Base-by-base conservation (phyloP, 2,113 vertebrate genomes). In the Struthio camelus region DNA sequence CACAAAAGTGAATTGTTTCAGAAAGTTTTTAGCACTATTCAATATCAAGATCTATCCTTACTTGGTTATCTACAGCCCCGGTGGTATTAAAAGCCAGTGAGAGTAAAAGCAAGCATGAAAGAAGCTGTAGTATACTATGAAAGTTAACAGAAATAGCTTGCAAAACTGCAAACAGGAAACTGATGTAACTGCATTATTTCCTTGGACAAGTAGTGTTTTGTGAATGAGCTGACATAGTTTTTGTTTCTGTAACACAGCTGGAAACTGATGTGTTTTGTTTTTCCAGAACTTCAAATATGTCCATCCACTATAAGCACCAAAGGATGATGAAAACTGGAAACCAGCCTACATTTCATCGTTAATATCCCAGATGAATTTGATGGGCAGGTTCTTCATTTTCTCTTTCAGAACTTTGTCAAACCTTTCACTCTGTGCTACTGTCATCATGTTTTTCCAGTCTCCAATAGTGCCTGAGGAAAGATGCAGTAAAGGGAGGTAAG, bases 381-480 rank as follows among this genome's bases (percentile, higher is more conserved):
- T 54, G 36, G 98, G 93, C 20, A 97, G 24, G 38, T 56, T 73
- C 85, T 97, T 89, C 32, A 97, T 96, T 56, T 95, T 94, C 11
- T 61, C 87, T 9, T 85, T 9, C 64, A 97, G 93, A 51, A 92
- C 50, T 48, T 73, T 44, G 38, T 98, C 94, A 85, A 98, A 97
- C 69, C 28, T 91, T 69, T 97, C 96, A 88, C 5, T 98, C 66
- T 98, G 97, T 6, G 93, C 93, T 59, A 97, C 91, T 14, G 97
- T 97, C 59, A 97, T 95, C 22, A 32, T 40, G 75, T 92, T 75
- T 91, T 98, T 98, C 96, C 97, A 97, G 84, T 98, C 97, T 70
- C 97, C 97, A 38, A 96, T 1, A 12, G 44, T 95, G 32, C 97
- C 97, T 98, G 59, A 48, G 34, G 76, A 11, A 69, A 85, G 46